phyloP scores from a whole-genome alignment of 2,797 vertebrate genomes.

The Manis crassicaudata region DNA sequence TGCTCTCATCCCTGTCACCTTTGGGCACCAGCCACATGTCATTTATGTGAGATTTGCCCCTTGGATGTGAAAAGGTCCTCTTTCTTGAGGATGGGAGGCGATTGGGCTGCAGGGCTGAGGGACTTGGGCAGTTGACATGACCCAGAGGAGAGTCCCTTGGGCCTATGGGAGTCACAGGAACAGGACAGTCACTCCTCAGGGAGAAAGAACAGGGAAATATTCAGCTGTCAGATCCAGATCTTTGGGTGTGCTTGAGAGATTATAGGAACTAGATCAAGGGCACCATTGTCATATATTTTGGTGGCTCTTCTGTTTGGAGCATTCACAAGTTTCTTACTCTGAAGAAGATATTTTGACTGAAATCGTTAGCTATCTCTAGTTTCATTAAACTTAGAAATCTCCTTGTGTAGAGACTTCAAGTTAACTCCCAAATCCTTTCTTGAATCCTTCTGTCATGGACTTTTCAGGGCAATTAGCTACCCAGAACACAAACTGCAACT shows the following conservation, averaged over 20 bases:
- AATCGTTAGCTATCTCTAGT: neutral
- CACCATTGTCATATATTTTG: neutral
- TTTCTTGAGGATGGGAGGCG: slow-evolving; percentile 84
- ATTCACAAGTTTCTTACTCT: neutral
- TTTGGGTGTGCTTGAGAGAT: neutral
- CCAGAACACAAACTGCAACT: neutral
- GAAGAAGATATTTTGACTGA: neutral
- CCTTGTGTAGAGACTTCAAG: neutral
- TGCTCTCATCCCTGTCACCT: slow-evolving; percentile 93
- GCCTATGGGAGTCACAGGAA: neutral
- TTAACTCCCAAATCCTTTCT: neutral
- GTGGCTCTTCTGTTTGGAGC: neutral
- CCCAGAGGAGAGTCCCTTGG: slow-evolving; percentile 12
- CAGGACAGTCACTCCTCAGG: neutral
- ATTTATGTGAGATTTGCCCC: slow-evolving; percentile 90
- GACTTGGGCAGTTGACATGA: slow-evolving; percentile 69
- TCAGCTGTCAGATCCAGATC: neutral
- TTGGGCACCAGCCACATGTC: slow-evolving; percentile 90
- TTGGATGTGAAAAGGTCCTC: slow-evolving; percentile 82
- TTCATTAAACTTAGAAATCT: slow-evolving; percentile 12
- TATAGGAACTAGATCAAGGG: neutral
- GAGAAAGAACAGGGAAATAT: neutral
- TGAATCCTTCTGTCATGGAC: neutral
- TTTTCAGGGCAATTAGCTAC: neutral
- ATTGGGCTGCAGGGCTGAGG: slow-evolving; percentile 80